Evolutionary conservation across 2,113 vertebrate genomes (phyloP), one percentile per base, ranked within the genome.

Genomic region (Gobius niger): DNA sequence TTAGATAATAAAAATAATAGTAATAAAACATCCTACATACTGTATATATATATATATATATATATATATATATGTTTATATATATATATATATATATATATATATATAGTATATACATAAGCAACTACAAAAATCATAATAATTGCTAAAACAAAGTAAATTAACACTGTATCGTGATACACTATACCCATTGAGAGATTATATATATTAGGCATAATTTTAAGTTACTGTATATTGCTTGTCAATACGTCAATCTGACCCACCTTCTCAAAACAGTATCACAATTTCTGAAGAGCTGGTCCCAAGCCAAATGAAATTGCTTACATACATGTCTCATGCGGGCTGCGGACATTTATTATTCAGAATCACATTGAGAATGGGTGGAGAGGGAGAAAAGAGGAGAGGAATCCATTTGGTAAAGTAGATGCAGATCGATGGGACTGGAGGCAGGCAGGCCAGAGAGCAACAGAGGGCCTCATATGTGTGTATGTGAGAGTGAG

Each of bases 341-440:
- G 74, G 85, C 85, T 68, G 82, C 24, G 77, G 90, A 85, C 86
- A 91, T 92, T 89, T 92, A 90, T 90, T 90, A 91, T 90, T 87
- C 85, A 50, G 75, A 89, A 83, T 89, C 82, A 81, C 83, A 82
- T 69, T 65, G 70, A 77, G 67, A 80, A 82, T 68, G 75, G 68
- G 77, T 61, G 66, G 84, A 75, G 76, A 82, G 83, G 71, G 77
- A 87, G 75, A 80, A 85, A 83, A 83, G 82, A 84, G 68, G 82
- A 83, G 79, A 91, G 75, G 86, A 91, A 91, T 88, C 91, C 83
- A 93, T 93, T 93, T 91, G 82, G 89, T 89, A 91, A 93, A 92
- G 91, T 91, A 93, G 91, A 89, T 91, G 87, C 89, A 85, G 91
- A 94, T 93, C 91, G 88, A 93, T 93, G 84, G 84, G 79, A 78